phyloP scores from a whole-genome alignment of 2,113 vertebrate species.

The Corythornis vintsioides region DNA sequence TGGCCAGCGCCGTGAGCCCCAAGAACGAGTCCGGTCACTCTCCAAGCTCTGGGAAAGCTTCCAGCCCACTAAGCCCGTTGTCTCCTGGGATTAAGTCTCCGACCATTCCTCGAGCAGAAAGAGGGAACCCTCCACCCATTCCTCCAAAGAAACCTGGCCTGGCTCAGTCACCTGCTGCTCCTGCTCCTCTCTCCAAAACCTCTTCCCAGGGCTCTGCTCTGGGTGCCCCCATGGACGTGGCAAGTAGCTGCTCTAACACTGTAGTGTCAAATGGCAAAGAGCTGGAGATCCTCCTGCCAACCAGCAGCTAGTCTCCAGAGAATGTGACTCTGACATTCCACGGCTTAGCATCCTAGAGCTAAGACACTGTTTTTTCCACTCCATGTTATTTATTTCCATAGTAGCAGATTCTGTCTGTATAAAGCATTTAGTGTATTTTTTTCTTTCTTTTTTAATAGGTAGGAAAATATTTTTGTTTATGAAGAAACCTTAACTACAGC shows the following conservation, averaged over 20 bases:
- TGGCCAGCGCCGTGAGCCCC: slow-evolving; percentile 72
- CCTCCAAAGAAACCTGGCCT: slow-evolving; percentile 95
- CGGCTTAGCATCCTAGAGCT: slow-evolving; percentile 45
- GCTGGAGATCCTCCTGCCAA: slow-evolving; percentile 88
- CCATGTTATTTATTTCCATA: slow-evolving; percentile 83
- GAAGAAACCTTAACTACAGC: slow-evolving; percentile 70
- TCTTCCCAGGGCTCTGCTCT: slow-evolving; percentile 58
- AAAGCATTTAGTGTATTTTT: slow-evolving; percentile 68
- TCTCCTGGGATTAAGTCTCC: slow-evolving; percentile 90
- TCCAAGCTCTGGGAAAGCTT: slow-evolving; percentile 73
- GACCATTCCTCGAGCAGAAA: slow-evolving; percentile 86
- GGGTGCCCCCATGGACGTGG: slow-evolving; percentile 75
- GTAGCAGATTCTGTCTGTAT: slow-evolving; percentile 73
- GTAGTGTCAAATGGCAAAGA: slow-evolving; percentile 87
- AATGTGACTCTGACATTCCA: slow-evolving; percentile 60
- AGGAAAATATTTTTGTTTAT: slow-evolving; percentile 67
- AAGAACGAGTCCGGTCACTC: slow-evolving; percentile 71
- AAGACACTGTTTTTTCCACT: slow-evolving; percentile 66
- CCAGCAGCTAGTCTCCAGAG: slow-evolving; percentile 79
- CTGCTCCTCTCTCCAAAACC: slow-evolving; percentile 73
- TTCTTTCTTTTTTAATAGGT: slow-evolving; percentile 65
- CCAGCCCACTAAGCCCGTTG: slow-evolving; percentile 78
- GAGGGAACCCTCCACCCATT: slow-evolving; percentile 93
- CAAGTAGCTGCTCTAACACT: slow-evolving; percentile 80
- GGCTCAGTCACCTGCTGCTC: slow-evolving; percentile 84